These are phyloP conservation scores for Darevskia nairensis DNA, from an alignment of 2,797 vertebrate genomes.

Conservation along the genomic window DNA sequence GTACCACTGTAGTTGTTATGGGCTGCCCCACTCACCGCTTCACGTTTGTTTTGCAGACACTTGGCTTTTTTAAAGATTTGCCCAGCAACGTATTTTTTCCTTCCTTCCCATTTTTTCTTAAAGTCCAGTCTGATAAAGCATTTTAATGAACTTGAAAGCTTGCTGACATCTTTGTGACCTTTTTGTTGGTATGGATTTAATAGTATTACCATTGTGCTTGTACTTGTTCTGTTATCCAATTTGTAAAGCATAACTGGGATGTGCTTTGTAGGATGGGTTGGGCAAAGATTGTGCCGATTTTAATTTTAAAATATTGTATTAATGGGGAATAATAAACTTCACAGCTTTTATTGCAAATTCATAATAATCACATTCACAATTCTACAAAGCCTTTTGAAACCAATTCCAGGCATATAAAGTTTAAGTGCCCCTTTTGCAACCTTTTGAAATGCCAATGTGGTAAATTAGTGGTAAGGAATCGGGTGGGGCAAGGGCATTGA, in stretches of 20 bases:
- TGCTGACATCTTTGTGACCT: neutral
- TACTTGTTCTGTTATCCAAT: neutral
- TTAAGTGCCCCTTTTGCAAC: neutral
- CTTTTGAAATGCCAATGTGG: neutral
- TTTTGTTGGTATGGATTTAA: neutral
- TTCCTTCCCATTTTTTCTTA: neutral
- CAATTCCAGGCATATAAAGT: neutral
- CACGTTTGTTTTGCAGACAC: neutral
- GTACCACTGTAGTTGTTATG: no score
- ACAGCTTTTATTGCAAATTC: neutral
- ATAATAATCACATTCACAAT: neutral
- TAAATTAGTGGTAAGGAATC: neutral
- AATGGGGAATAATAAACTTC: neutral
- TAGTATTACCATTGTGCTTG: neutral
- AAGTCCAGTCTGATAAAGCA: neutral
- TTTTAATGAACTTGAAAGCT: neutral
- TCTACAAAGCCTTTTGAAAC: neutral
- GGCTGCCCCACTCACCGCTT: no score
- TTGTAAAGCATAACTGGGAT: neutral
- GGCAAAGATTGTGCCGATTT: neutral
- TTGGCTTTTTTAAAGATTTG: neutral
- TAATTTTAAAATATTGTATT: neutral
- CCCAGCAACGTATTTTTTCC: no score
- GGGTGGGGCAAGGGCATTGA: neutral
- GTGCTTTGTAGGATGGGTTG: no score